phyloP scores from a whole-genome alignment of 2,888 invertebrate genomes.

The Microdon myrmicae region DNA sequence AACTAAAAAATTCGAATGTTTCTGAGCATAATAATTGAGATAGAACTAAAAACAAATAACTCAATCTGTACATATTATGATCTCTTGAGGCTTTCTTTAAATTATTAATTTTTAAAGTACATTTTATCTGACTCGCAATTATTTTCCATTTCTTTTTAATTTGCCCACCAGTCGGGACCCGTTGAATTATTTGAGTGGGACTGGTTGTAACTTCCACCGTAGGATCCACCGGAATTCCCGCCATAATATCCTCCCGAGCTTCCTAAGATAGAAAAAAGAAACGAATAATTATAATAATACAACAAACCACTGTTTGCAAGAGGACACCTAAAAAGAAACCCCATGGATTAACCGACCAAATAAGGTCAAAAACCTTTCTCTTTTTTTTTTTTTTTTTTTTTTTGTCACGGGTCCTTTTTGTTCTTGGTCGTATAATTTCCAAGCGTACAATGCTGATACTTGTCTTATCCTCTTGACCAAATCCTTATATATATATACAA shows the following conservation, averaged over 20 bases:
- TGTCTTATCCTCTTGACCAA: too few relatives aligned
- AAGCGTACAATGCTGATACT: too few relatives aligned
- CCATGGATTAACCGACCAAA: too few relatives aligned
- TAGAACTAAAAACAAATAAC: constrained; percentile 20
- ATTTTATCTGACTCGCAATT: constrained; percentile 23
- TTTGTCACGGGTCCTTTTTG: too few relatives aligned
- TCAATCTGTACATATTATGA: constrained; percentile 23
- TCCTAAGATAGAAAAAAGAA: constrained; percentile 11
- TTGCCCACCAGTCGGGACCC: constrained; percentile 47
- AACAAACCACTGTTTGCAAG: too few relatives aligned
- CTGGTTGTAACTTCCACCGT: constrained; percentile 46
- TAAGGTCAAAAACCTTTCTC: too few relatives aligned
- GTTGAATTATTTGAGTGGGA: constrained; percentile 37
- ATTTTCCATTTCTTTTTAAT: constrained; percentile 21
- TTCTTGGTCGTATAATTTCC: too few relatives aligned
- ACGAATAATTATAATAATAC: not conserved
- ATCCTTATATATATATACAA: too few relatives aligned
- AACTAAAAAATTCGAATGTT: too few relatives aligned
- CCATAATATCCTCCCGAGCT: constrained; percentile 23
- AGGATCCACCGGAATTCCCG: constrained; percentile 30
- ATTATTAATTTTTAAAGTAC: constrained; percentile 25
- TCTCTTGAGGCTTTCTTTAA: constrained; percentile 14
- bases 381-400: too few relatives aligned
- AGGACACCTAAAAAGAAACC: too few relatives aligned
- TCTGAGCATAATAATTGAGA: too few relatives aligned